Evolutionary conservation across 1,140 invertebrate species (phyloP), one percentile per base, ranked within the genome.

Genomic region (Drosophila leontia): DNA sequence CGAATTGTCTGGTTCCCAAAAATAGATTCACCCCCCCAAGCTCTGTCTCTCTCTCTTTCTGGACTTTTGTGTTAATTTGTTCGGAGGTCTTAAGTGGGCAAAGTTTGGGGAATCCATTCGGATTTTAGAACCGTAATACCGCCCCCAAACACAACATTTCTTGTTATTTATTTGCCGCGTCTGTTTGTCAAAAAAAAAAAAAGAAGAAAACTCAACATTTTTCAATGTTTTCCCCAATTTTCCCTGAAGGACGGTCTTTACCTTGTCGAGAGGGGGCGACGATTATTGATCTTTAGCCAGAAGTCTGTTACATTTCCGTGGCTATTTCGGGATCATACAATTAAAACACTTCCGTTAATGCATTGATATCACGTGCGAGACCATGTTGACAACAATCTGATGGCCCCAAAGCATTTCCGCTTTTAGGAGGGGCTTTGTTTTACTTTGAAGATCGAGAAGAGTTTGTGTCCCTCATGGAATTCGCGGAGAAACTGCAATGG

Each of bases 131-230:
- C 41, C 41, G 60, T 51, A 35, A 75, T 57, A 34, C 42, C 37
- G 8, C 37, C 19, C 11, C 44, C 42, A 37, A n/a, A 37, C 35
- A 55, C 35, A 57, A 60, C 48, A 67, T 69, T 77, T 70, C 78
- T 58, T 48, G 85, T 90, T 82, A 90, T 90, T 90, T 90, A 90
- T 90, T 91, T 90, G 86, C 50, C 76, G 86, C 78, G 85, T 90
- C 86, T 90, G 85, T 90, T 90, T 90, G 85, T 84, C 85, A 81
- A 8, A 19, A 55, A 41, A 39, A 15, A 42, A 42, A 32, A 37
- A 3, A 35, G 50, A 53, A 26, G 32, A 23, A 61, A 53, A 32
- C 50, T 68, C 80, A 69, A 77, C 62, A 87, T 83, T 77, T 74
- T 78, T 87, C 83, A 84, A 74, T 74, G 70, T 60, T 64, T 41